Evolutionary conservation across 2,888 invertebrate genomes (phyloP).

Genomic region (Brenthis ino): DNA sequence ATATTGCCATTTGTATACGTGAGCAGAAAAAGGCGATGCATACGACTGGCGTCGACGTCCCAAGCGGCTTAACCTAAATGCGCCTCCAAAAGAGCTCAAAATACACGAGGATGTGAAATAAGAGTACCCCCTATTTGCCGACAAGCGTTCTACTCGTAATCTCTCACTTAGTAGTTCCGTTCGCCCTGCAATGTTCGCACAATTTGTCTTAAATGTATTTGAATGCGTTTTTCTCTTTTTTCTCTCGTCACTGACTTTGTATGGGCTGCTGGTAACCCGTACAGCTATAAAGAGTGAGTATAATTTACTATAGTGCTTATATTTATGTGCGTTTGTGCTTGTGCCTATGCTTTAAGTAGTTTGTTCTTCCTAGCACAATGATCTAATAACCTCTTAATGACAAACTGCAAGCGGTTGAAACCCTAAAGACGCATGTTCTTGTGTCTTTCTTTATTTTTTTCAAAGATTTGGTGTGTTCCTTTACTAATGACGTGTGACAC

Average conservation of each 20-base stretch:
- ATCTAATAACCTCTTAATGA: conserved; percentile 54
- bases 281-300: conserved; percentile 88
- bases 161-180: conserved; percentile 83
- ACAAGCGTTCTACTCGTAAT: conserved; percentile 81
- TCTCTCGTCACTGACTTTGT: conserved; percentile 86
- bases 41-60: conserved; percentile 61
- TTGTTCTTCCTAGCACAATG: conserved; percentile 71
- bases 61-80: conserved; percentile 74
- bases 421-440: conserved; percentile 61
- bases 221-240: conserved; percentile 84
- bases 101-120: conserved; percentile 76
- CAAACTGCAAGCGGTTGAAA: conserved; percentile 78
- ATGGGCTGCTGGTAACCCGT: conserved; percentile 86
- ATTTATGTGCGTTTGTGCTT: conserved; percentile 79
- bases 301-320: conserved; percentile 83
- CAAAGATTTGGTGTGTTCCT: conserved; percentile 65
- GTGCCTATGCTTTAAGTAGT: conserved; percentile 78
- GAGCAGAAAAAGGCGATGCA: conserved; percentile 75
- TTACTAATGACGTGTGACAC: conserved; percentile 39
- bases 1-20: conserved; percentile 48
- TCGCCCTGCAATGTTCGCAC: conserved; percentile 83
- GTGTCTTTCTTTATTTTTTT: conserved; percentile 47
- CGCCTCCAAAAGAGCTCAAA: conserved; percentile 75
- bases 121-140: conserved; percentile 71
- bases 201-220: conserved; percentile 83